A percentile compares a stretch with the other conserved stretches of the same genome.
These are phyloP conservation scores for Xenopus petersii DNA, from an alignment of 2,797 vertebrate species.

Conservation along the genomic window DNA sequence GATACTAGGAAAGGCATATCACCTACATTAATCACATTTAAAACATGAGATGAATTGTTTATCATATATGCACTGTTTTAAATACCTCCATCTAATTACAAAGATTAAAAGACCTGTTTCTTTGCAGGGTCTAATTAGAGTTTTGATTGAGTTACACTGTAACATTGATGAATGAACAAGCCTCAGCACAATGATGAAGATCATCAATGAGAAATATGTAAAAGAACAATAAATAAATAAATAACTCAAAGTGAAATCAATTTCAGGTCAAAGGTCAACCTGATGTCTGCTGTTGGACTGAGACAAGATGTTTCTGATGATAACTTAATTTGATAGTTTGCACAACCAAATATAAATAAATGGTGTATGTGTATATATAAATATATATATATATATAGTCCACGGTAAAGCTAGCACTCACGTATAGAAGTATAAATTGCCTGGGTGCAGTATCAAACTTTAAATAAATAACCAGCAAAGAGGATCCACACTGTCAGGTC, in stretches of 20 bases:
- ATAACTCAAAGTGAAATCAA: slow-evolving; percentile 69
- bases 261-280: slow-evolving; percentile 68
- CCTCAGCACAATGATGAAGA: slow-evolving; percentile 54
- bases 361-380: no score
- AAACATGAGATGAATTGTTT: slow-evolving; percentile 67
- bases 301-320: slow-evolving; percentile 52
- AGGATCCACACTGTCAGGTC: no score
- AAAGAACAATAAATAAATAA: slow-evolving; percentile 64
- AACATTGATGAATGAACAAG: slow-evolving; percentile 68
- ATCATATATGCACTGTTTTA: slow-evolving; percentile 65
- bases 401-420: no score
- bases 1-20: slow-evolving; percentile 3
- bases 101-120: slow-evolving; percentile 77
- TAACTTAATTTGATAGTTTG: slow-evolving; percentile 59
- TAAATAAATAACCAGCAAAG: no score
- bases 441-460: no score
- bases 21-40: slow-evolving; percentile 69
- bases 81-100: slow-evolving; percentile 73
- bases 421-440: no score
- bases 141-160: slow-evolving; percentile 68
- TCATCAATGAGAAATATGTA: slow-evolving; percentile 55
- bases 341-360: neutral
- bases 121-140: slow-evolving; percentile 69
- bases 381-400: no score
- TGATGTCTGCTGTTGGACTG: slow-evolving; percentile 67